These are phyloP conservation scores for Orchestia grillus DNA, from an alignment of 1,140 invertebrate species.

Conservation along the genomic window DNA sequence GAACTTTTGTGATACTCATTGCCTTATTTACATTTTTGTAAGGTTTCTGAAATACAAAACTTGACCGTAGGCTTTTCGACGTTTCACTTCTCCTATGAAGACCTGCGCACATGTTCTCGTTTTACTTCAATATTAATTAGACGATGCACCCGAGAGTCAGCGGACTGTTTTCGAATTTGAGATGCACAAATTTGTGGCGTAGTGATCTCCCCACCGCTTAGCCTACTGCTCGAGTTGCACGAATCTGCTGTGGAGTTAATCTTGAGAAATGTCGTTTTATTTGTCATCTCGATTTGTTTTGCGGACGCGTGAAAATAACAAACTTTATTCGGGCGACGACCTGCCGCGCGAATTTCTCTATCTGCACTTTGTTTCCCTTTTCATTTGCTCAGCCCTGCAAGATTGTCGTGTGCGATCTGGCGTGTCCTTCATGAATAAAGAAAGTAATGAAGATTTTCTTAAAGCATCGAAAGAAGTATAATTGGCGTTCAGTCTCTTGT, in stretches of 20 bases:
- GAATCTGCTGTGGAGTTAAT: background rate
- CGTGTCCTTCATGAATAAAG: no score
- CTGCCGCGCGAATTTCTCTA: background rate
- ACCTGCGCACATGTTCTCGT: background rate
- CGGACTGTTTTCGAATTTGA: background rate
- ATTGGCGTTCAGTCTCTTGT: no score
- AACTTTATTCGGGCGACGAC: background rate
- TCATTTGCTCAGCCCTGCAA: background rate
- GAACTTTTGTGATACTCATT: constrained; percentile 29
- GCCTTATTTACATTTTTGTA: constrained; percentile 12
- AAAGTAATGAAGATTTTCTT: no score
- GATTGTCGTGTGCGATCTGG: background rate
- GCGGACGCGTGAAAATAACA: background rate
- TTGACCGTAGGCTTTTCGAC: background rate
- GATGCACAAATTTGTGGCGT: background rate
- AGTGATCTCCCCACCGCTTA: background rate
- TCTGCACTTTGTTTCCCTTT: background rate
- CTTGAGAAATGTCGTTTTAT: background rate
- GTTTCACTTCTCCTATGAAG: background rate
- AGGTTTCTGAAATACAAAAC: background rate
- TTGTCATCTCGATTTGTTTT: background rate
- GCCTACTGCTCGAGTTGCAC: background rate
- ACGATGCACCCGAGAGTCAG: background rate
- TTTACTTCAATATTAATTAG: background rate
- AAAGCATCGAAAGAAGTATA: no score